Conservation (phyloP, 2,797 vertebrate genomes). For the Meriones psammophilus region DNA sequence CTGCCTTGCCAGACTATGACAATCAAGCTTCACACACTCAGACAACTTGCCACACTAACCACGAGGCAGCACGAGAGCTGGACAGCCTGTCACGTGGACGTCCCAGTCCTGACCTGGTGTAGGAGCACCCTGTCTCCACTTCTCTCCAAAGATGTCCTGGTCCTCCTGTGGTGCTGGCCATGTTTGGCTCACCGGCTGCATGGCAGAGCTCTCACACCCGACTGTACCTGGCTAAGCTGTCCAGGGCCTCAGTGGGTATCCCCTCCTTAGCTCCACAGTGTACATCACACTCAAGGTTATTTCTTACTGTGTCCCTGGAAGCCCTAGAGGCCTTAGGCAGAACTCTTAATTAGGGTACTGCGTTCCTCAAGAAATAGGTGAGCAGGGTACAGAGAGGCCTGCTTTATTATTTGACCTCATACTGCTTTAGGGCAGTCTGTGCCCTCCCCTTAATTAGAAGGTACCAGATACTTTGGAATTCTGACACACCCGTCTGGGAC, state of each 20-base stretch:
- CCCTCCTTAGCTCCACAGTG: neutral
- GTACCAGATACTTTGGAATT: conserved; percentile 50
- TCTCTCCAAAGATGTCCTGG: neutral
- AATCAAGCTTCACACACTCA: neutral
- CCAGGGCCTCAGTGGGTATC: neutral
- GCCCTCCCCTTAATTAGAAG: neutral
- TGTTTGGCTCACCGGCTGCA: neutral
- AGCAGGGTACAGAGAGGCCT: neutral
- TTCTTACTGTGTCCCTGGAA: neutral
- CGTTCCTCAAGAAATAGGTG: conserved; percentile 57
- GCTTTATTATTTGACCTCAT: conserved; percentile 19
- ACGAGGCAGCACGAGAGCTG: neutral
- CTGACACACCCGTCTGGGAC: neutral
- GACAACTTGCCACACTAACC: neutral
- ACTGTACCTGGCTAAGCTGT: neutral
- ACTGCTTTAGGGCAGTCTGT: conserved; percentile 7
- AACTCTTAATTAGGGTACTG: conserved; percentile 64
- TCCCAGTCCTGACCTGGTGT: neutral
- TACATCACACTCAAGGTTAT: neutral
- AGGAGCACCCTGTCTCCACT: neutral
- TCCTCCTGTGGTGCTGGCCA: neutral
- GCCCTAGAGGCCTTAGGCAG: neutral
- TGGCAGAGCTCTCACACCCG: neutral
- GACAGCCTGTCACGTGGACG: neutral
- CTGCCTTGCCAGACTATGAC: rapidly evolving